phyloP scores from a whole-genome alignment of 2,797 vertebrate species.

The Poliocrania exsul region DNA sequence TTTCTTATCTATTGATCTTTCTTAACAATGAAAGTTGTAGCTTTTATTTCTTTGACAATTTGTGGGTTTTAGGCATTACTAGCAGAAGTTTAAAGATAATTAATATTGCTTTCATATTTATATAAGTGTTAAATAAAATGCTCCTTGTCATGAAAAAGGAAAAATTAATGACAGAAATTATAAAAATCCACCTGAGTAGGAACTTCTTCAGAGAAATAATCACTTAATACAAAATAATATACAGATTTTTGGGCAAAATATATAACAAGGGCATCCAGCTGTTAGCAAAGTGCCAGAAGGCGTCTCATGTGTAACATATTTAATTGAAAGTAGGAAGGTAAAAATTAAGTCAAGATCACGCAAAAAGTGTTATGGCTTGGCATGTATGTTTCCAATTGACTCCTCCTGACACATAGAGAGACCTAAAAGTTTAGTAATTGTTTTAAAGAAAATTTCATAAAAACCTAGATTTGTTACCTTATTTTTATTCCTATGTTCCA shows the following conservation, averaged over 20 bases:
- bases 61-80: neutral
- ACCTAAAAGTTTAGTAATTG: neutral
- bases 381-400: neutral
- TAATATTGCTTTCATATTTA: neutral
- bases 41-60: neutral
- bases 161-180: neutral
- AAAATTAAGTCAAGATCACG: slow-evolving; percentile 1
- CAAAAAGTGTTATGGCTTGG: neutral
- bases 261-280: slow-evolving; percentile 21
- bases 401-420: neutral
- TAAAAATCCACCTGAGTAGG: neutral
- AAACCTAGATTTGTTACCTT: neutral
- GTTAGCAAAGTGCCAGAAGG: slow-evolving; percentile 11
- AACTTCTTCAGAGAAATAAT: neutral
- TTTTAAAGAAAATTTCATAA: neutral
- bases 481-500: neutral
- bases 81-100: neutral
- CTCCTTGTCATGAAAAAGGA: neutral
- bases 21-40: neutral
- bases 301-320: neutral
- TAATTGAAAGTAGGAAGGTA: neutral
- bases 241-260: neutral
- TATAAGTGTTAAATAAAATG: neutral
- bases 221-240: neutral
- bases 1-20: neutral